phyloP scores from a whole-genome alignment of 1,140 invertebrate genomes.

The Drosophila asahinai region DNA sequence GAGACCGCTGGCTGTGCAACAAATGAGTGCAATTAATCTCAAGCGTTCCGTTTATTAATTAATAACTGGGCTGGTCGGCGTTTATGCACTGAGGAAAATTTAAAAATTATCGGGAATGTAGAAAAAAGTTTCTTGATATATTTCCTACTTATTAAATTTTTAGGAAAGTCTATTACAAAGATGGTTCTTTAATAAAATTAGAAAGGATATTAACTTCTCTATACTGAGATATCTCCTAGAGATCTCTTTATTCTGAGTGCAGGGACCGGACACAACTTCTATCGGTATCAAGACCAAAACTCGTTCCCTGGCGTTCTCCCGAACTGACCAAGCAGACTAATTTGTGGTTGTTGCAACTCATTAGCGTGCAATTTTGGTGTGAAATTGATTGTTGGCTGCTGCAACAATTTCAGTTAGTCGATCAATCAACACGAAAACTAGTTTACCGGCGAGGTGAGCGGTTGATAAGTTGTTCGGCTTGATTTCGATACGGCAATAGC shows the following conservation, averaged over 20 bases:
- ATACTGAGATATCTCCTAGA: too few species aligned
- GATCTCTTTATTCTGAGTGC: conserved; percentile 1
- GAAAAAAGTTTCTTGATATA: background rate
- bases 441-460: conserved; percentile 26
- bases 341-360: conserved; percentile 50
- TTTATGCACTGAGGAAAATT: conserved; percentile 9
- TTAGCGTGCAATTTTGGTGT: conserved; percentile 53
- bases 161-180: background rate
- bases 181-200: background rate
- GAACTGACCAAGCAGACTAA: conserved; percentile 20
- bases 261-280: background rate
- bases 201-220: too few species aligned
- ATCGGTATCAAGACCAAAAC: conserved; percentile 20
- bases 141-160: background rate
- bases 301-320: conserved; percentile 13
- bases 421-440: conserved; percentile 40
- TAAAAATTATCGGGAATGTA: background rate
- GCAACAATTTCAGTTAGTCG: conserved; percentile 48
- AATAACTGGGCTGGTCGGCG: conserved; percentile 53
- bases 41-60: conserved; percentile 74
- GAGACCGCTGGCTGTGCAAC: conserved; percentile 66
- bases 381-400: conserved; percentile 50
- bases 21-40: conserved; percentile 74
- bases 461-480: conserved; percentile 32
- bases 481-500: conserved; percentile 30